Conservation (phyloP, 2,888 invertebrate genomes). For the Aromia moschata region DNA sequence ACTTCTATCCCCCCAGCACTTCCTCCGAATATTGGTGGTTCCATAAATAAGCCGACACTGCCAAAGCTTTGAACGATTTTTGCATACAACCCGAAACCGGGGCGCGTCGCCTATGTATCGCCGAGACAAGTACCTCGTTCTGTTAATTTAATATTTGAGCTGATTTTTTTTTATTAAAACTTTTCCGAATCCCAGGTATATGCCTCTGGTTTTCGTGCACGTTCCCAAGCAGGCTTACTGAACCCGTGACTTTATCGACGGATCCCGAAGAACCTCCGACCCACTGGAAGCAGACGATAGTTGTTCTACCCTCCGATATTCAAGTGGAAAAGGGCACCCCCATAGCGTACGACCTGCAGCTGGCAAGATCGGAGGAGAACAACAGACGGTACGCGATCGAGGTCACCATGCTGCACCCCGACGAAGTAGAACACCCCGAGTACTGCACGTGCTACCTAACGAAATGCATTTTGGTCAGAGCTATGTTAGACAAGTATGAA, state of each 20-base stretch:
- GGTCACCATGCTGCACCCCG: conserved; percentile 75
- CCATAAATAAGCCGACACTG: no score
- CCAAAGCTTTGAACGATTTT: no score
- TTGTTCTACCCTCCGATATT: conserved; percentile 76
- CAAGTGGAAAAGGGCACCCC: conserved; percentile 71
- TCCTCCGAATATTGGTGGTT: no score
- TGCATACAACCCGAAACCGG: no score
- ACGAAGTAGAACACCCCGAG: conserved; percentile 75
- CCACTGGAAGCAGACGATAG: conserved; percentile 80
- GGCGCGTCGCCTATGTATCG: no score
- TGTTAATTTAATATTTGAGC: no score
- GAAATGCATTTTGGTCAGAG: conserved; percentile 78
- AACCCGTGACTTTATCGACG: conserved; percentile 66
- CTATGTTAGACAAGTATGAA: conserved; percentile 67
- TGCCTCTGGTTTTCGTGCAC: conserved; percentile 84
- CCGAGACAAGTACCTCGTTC: no score
- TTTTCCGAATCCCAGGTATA: no score
- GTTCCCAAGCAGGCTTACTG: conserved; percentile 62
- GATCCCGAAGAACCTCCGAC: conserved; percentile 68
- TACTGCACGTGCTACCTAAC: conserved; percentile 82
- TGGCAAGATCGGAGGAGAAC: conserved; percentile 66
- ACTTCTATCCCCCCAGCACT: no score
- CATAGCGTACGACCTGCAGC: conserved; percentile 73
- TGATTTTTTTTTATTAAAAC: no score
- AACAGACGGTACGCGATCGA: conserved; percentile 75